These are phyloP conservation scores for Eulacestoma nigropectus DNA, from an alignment of 2,113 vertebrate species.

Conservation along the genomic window DNA sequence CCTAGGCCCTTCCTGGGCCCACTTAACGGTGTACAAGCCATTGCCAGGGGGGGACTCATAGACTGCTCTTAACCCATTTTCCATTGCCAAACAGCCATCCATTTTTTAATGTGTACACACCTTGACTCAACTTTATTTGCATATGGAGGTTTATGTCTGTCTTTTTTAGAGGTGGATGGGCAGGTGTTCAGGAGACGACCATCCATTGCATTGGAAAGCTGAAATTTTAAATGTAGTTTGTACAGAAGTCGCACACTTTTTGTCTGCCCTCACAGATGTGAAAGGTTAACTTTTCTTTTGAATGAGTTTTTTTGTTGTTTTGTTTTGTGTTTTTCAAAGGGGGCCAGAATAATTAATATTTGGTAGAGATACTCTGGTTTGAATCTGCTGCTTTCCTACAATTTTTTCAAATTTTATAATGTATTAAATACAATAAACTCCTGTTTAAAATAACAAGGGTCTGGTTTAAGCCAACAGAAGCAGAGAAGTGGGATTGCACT, in stretches of 20 bases:
- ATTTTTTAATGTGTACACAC: slow-evolving; percentile 34
- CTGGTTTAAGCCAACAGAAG: slow-evolving; percentile 55
- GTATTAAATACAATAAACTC: slow-evolving; percentile 81
- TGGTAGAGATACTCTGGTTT: slow-evolving; percentile 76
- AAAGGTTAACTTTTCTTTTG: slow-evolving; percentile 65
- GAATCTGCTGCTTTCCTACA: slow-evolving; percentile 79
- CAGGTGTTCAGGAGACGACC: slow-evolving; percentile 36
- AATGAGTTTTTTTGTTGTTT: slow-evolving; percentile 47
- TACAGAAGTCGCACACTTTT: slow-evolving; percentile 68
- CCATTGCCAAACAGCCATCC: slow-evolving; percentile 58
- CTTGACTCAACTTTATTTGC: slow-evolving; percentile 54
- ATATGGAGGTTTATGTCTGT: slow-evolving; percentile 50
- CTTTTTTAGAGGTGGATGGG: slow-evolving; percentile 50
- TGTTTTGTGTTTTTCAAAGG: slow-evolving; percentile 65
- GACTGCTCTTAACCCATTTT: slow-evolving; percentile 23
- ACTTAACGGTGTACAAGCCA: slow-evolving; percentile 71
- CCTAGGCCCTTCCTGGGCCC: slow-evolving; percentile 48
- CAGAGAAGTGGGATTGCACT: not conserved
- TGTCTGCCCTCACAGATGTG: slow-evolving; percentile 70
- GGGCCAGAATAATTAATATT: slow-evolving; percentile 76
- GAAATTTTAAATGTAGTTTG: slow-evolving; percentile 63
- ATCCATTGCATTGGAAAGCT: slow-evolving; percentile 32
- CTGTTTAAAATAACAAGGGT: slow-evolving; percentile 73
- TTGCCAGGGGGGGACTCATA: slow-evolving; percentile 37
- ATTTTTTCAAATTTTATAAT: slow-evolving; percentile 80